Evolutionary conservation across 2,113 vertebrate species (phyloP).

Genomic region (Brachyistius frenatus): DNA sequence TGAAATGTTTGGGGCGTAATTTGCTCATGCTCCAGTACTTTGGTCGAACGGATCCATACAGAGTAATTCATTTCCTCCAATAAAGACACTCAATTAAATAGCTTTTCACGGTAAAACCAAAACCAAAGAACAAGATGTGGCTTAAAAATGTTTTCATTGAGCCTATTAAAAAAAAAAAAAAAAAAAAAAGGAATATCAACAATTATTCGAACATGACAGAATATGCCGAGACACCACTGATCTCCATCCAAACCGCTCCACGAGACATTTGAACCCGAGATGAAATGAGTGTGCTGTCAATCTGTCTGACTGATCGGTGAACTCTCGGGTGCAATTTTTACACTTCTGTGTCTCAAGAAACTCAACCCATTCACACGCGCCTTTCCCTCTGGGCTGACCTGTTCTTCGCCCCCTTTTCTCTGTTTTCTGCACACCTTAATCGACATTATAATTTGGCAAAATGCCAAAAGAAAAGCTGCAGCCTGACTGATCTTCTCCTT

Average conservation of each 20-base stretch:
- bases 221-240: no score
- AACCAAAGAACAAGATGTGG: no score
- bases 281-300: slow-evolving; percentile 54
- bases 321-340: slow-evolving; percentile 76
- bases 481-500: not conserved
- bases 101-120: no score
- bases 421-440: slow-evolving; percentile 24
- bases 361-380: slow-evolving; percentile 63
- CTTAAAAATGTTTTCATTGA: no score
- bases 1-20: not conserved
- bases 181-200: no score
- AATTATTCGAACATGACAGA: no score
- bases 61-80: not conserved
- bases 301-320: slow-evolving; percentile 78
- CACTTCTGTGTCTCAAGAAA: slow-evolving; percentile 77
- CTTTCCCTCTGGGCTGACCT: slow-evolving; percentile 63
- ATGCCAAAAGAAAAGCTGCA: slow-evolving; percentile 8
- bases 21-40: not conserved
- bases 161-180: no score
- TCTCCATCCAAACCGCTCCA: not conserved
- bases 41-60: not conserved
- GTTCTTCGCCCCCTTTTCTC: not conserved
- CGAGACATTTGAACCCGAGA: not conserved
- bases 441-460: slow-evolving; percentile 45
- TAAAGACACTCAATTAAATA: not conserved